Conservation (phyloP, 2,797 vertebrate genomes). For the Oceanodroma leucorhoa region DNA sequence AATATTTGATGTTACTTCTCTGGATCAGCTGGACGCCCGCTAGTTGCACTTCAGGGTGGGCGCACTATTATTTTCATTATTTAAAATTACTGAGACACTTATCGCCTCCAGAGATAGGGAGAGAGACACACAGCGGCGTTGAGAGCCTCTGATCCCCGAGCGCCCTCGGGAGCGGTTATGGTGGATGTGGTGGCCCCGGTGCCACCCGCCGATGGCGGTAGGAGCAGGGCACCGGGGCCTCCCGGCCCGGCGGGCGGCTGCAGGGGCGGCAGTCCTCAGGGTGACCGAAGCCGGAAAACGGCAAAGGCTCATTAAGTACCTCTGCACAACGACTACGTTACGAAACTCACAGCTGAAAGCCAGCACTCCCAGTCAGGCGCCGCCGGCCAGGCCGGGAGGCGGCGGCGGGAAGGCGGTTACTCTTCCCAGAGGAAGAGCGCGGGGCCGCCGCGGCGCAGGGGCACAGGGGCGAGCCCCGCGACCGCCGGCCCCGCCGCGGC, state of each 20-base stretch:
- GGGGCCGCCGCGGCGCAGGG: neutral
- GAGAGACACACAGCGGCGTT: fast-evolving
- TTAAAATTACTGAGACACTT: fast-evolving
- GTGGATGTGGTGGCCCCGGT: neutral
- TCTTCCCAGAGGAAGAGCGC: fast-evolving
- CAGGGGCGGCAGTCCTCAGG: neutral
- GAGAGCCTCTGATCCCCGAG: fast-evolving
- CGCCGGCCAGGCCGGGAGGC: fast-evolving
- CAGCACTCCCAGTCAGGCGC: neutral
- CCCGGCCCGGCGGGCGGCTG: neutral
- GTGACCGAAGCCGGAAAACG: fast-evolving
- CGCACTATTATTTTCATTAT: fast-evolving
- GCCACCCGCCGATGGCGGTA: neutral
- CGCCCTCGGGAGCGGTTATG: fast-evolving
- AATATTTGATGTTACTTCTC: neutral
- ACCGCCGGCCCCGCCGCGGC: neutral
- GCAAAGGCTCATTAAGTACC: neutral
- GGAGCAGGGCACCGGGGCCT: neutral
- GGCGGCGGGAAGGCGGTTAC: fast-evolving
- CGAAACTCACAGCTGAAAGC: neutral
- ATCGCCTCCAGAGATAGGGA: fast-evolving
- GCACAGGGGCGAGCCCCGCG: too few relatives aligned
- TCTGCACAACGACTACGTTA: fast-evolving
- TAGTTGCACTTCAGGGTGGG: fast-evolving
- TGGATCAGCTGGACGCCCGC: neutral